Percentiles rank a stretch among this genome's conserved stretches.
These are phyloP conservation scores for Amniataba percoides DNA, from an alignment of 2,797 vertebrate genomes.

Conservation along the genomic window DNA sequence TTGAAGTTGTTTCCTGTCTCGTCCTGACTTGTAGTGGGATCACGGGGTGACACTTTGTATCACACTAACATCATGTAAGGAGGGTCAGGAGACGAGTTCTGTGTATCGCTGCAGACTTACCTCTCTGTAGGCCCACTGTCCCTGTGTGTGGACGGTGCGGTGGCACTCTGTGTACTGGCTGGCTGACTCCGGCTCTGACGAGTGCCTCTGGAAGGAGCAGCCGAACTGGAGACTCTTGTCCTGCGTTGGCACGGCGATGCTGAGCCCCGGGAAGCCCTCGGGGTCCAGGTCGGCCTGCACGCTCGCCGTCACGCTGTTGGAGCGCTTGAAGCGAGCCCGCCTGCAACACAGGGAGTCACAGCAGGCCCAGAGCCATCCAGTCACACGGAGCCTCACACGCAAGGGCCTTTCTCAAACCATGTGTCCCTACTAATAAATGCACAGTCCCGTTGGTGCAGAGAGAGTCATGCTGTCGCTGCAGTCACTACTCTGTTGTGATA, in stretches of 20 bases:
- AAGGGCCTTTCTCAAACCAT: slow-evolving; percentile 1
- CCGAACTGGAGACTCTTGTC: slow-evolving; percentile 98
- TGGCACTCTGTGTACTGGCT: slow-evolving; percentile 95
- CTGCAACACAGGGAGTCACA: slow-evolving; percentile 79
- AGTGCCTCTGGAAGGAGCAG: slow-evolving; percentile 96
- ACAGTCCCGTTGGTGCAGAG: slow-evolving; percentile 12
- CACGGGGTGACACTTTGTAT: neutral
- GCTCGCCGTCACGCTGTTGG: slow-evolving; percentile 97
- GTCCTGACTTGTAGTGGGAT: neutral
- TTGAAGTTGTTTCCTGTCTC: neutral
- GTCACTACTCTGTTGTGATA: slow-evolving; percentile 36
- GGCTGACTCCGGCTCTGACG: slow-evolving; percentile 94
- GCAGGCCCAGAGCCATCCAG: slow-evolving; percentile 33
- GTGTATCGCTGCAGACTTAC: slow-evolving; percentile 36
- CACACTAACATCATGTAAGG: neutral
- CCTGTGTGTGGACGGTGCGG: slow-evolving; percentile 98
- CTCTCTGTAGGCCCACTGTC: slow-evolving; percentile 98
- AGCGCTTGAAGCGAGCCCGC: slow-evolving; percentile 96
- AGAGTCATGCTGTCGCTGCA: slow-evolving; percentile 27
- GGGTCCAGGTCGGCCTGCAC: slow-evolving; percentile 98
- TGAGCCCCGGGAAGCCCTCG: slow-evolving; percentile 90
- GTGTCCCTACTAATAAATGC: slow-evolving; percentile 7
- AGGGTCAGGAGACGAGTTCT: neutral
- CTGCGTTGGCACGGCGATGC: slow-evolving; percentile 90
- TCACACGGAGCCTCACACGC: slow-evolving; percentile 36